Evolutionary conservation across 1,140 invertebrate genomes (phyloP), one percentile per base, ranked within the genome.

Genomic region (Macrostomum lignano): DNA sequence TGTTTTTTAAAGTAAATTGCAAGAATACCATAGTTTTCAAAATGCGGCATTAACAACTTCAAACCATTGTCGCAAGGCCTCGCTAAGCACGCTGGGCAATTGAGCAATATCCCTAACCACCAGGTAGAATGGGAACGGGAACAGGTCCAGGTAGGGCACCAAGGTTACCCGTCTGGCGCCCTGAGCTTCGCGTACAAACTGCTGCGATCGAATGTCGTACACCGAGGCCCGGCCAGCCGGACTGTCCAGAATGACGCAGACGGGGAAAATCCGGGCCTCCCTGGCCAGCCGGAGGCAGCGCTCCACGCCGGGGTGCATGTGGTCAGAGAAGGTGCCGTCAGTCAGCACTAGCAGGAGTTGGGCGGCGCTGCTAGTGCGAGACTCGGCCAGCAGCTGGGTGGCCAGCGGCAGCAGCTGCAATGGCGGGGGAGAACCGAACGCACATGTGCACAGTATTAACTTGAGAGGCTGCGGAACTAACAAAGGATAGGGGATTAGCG

Each of bases 51-150:
- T n/a, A n/a, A n/a, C n/a, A n/a, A n/a, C n/a, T n/a, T 96, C 84
- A 56, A 96, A 94, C 88, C 88, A 98, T 51, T 96, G 86, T 38
- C 84, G 60, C 24, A 98, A 61, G 2, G 86, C 84, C 57, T 96
- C 86, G 45, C 81, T 78, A 4, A 98, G 58, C 3, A 88, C 74
- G 29, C 65, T 60, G 1, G 88, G 86, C 34, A 98, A 56, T 20
- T 69, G 67, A 37, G 71, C 68, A 38, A 93, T 70, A 47, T 93
- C 74, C 34, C 75, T 58, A 4, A 96, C 62, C 42, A 96, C 74
- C 15, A 94, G 66, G 52, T 94, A 98, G 61, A 84, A 94, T n/a
- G 84, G 82, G 50, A 98, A 96, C 4, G 88, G 88, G 55, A 98
- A 98, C 38, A 64, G 67, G 42, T 91, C 81, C 64, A 96, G 70